Conservation (phyloP, 2,888 invertebrate species). For the Bombyx huttoni region DNA sequence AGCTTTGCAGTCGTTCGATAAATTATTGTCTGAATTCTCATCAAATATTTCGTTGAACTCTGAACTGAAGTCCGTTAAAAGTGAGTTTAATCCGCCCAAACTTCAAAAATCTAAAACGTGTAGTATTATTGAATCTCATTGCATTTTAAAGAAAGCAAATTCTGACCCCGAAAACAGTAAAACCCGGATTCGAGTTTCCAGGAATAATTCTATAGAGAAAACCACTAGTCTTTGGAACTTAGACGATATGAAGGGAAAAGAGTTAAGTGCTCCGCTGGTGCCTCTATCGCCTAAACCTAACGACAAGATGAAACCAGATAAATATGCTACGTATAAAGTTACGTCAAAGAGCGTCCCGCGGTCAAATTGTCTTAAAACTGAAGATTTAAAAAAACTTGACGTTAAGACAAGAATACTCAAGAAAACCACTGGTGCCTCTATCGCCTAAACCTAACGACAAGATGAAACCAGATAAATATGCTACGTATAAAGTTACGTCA, state of each 20-base stretch:
- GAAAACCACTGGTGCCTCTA: constrained; percentile 59
- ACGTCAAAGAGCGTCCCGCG: constrained; percentile 52
- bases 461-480: constrained; percentile 62
- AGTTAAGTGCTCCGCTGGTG: constrained; percentile 50
- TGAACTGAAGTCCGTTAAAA: constrained; percentile 27
- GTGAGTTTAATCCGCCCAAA: constrained; percentile 62
- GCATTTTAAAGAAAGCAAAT: constrained; percentile 74
- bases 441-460: constrained; percentile 41
- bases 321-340: constrained; percentile 67
- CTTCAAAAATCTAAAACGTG: constrained; percentile 80
- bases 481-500: constrained; percentile 63
- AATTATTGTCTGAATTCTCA: constrained; percentile 58
- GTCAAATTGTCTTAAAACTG: constrained; percentile 48
- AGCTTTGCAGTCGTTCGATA: constrained; percentile 65
- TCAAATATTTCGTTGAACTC: constrained; percentile 32
- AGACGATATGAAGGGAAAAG: constrained; percentile 69
- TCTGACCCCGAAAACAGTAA: constrained; percentile 55
- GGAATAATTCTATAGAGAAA: constrained; percentile 65
- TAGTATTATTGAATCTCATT: constrained; percentile 78
- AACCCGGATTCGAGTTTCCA: constrained; percentile 43
- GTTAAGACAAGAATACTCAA: constrained; percentile 69
- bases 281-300: constrained; percentile 40
- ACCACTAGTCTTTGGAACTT: constrained; percentile 74
- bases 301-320: constrained; percentile 59
- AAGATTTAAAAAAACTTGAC: constrained; percentile 64